Base-by-base conservation (phyloP, 2,797 vertebrate genomes). In the Spinus olivaceus region DNA sequence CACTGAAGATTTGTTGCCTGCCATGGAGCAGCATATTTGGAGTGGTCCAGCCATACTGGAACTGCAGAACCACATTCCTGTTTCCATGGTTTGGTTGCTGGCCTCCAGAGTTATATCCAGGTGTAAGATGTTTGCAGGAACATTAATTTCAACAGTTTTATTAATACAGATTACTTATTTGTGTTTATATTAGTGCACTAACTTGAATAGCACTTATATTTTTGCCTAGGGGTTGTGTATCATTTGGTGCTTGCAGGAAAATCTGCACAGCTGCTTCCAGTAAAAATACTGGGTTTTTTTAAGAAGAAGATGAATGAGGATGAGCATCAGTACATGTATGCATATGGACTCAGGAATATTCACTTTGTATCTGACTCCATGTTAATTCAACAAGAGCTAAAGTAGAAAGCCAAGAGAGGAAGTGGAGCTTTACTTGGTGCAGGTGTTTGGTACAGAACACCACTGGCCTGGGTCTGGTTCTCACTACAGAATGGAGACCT, bases 221-320 rank as follows among this genome's bases (percentile, higher is more conserved):
- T 67, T 78, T 56, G 13, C 47, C 10, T 50, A 23, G 39, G 23
- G 4, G 5, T 46, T 22, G 7, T 57, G 11, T 66, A 24, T 66
- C 15, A 39, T 51, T 66, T 73, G 15, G 28, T 88, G n/a, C 25
- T 90, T 70, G 49, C 70, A 84, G 32, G 67, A 83, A 86, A 90
- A 65, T 37, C 51, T 41, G 22, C 19, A 46, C 39, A 82, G 17
- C 39, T 77, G 32, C 47, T 90, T 70, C n/a, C 71, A 35, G 17
- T 83, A 42, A 63, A 81, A 76, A 65, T 37, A 37, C 5, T 50
- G 32, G 4, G 0, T 0, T 0, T 0, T 9, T 70, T 30, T 9
- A 50, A 67, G 8, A 32, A 65, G 14, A 12, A 54, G 27, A 24
- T 78, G 72, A 61, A 51, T 47, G 54, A 61, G 54, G 32, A 15